These are phyloP conservation scores for Bubo scandiacus DNA, from an alignment of 2,113 vertebrate genomes.

Conservation along the genomic window DNA sequence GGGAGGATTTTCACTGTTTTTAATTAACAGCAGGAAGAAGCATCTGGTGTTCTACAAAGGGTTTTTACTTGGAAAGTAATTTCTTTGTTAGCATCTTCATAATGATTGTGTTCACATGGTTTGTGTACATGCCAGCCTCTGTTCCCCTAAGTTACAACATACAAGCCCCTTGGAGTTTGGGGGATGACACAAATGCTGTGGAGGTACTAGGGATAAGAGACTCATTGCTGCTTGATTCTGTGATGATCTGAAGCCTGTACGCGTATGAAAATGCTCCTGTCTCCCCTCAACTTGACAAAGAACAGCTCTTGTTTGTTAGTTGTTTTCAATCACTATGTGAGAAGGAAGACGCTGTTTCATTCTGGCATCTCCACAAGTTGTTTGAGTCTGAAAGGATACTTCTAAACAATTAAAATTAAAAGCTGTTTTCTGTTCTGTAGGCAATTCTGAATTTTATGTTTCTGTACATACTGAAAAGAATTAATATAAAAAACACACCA, in stretches of 20 bases:
- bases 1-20: not conserved
- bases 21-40: not conserved
- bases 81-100: not conserved
- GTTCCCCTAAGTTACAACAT: not conserved
- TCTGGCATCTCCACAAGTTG: not conserved
- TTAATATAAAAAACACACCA: not conserved
- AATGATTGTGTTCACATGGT: not conserved
- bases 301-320: not conserved
- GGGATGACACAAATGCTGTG: not conserved
- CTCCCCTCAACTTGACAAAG: accelerated
- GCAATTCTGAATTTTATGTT: not conserved
- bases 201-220: not conserved
- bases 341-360: not conserved
- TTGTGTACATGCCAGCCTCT: not conserved
- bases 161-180: not conserved
- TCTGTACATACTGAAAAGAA: not conserved
- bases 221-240: not conserved
- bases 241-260: not conserved
- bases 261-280: not conserved
- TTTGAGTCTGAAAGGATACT: not conserved
- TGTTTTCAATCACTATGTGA: not conserved
- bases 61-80: not conserved
- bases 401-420: not conserved
- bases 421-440: not conserved
- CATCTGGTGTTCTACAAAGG: not conserved